These are phyloP conservation scores for Camponotus floridanus DNA, from an alignment of 1,140 invertebrate species.

Conservation along the genomic window DNA sequence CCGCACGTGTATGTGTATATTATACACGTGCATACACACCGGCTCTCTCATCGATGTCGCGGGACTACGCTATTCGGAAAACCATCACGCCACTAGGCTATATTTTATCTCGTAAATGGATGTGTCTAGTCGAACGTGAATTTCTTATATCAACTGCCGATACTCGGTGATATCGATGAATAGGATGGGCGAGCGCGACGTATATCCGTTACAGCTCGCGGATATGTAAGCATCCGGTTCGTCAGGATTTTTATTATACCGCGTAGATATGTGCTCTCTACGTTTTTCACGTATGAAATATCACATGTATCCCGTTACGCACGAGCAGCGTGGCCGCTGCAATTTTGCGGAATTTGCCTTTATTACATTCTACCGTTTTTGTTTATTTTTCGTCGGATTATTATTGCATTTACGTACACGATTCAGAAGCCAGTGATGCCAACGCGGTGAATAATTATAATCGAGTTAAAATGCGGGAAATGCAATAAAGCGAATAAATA, in stretches of 20 bases:
- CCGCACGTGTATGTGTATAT: neutral
- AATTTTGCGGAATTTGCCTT: conserved; percentile 30
- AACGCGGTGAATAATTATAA: conserved; percentile 16
- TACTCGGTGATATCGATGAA: conserved; percentile 70
- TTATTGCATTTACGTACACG: conserved; percentile 8
- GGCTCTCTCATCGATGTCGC: conserved; percentile 29
- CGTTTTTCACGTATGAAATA: conserved; percentile 54
- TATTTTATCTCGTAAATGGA: conserved; percentile 70
- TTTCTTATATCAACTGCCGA: conserved; percentile 70
- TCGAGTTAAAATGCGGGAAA: conserved; percentile 8
- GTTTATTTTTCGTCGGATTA: conserved; percentile 15
- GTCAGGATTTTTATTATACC: conserved; percentile 66
- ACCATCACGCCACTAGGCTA: conserved; percentile 61
- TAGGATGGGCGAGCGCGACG: conserved; percentile 51
- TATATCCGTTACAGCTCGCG: conserved; percentile 19
- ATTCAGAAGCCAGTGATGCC: conserved; percentile 6
- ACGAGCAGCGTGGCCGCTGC: neutral
- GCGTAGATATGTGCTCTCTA: conserved; percentile 5
- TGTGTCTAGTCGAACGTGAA: conserved; percentile 62
- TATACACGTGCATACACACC: neutral
- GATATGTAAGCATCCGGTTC: conserved; percentile 21
- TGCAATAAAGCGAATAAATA: conserved; percentile 35
- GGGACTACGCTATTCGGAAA: conserved; percentile 46
- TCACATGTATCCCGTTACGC: conserved; percentile 35
- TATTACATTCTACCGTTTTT: conserved; percentile 20